Conservation (phyloP, 2,888 invertebrate genomes). For the Osedax frankpressi region DNA sequence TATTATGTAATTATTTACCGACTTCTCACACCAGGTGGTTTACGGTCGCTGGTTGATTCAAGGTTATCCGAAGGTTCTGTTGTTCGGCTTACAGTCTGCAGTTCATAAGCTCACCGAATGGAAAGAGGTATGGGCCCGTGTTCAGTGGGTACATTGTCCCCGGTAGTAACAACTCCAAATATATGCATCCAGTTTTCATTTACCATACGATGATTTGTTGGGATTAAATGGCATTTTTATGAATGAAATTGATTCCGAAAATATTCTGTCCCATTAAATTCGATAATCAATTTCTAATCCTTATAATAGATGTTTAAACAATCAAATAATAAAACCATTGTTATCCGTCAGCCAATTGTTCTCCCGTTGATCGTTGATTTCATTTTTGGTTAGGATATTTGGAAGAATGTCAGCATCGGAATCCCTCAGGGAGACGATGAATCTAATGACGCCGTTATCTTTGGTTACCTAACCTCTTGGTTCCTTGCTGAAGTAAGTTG, state of each 20-base stretch:
- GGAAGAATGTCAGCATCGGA: conserved; percentile 53
- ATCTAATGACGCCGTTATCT: conserved; percentile 87
- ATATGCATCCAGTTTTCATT: neutral
- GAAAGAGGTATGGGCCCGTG: conserved; percentile 64
- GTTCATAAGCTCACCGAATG: conserved; percentile 89
- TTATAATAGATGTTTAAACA: too few relatives aligned
- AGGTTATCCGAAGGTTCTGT: conserved; percentile 92
- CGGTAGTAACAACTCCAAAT: neutral
- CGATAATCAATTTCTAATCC: too few relatives aligned
- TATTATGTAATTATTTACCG: too few relatives aligned
- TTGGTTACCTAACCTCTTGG: conserved; percentile 86
- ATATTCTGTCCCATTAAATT: too few relatives aligned
- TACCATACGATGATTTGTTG: too few relatives aligned
- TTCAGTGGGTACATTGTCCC: neutral
- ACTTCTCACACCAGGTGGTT: conserved; percentile 54
- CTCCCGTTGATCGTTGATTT: too few relatives aligned
- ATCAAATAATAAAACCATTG: too few relatives aligned
- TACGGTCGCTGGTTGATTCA: conserved; percentile 99
- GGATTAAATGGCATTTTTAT: too few relatives aligned
- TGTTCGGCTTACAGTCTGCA: conserved; percentile 91
- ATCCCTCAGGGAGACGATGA: conserved; percentile 85
- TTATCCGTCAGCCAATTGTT: too few relatives aligned
- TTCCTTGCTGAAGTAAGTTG: conserved; percentile 76
- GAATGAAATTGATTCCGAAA: too few relatives aligned
- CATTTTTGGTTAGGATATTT: conserved; percentile 71